These are phyloP conservation scores for Tetramorium parvispinum DNA, from an alignment of 1,140 invertebrate species.

Conservation along the genomic window DNA sequence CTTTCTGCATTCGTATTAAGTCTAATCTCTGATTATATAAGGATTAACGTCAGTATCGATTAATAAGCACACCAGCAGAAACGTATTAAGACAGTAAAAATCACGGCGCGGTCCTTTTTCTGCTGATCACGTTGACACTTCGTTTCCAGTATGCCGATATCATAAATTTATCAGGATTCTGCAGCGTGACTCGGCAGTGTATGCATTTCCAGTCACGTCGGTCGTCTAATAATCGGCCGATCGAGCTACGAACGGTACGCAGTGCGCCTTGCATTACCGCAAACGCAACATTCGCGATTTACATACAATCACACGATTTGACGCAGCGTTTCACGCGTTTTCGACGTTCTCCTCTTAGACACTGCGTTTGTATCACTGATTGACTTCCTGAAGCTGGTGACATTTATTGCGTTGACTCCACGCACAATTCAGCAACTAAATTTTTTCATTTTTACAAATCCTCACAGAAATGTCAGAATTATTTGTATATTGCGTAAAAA, in stretches of 20 bases:
- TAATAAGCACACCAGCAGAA: slow-evolving; percentile 2
- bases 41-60: slow-evolving; percentile 28
- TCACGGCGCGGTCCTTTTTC: neutral
- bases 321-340: slow-evolving; percentile 73
- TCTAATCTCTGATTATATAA: slow-evolving; percentile 13
- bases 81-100: slow-evolving; percentile 10
- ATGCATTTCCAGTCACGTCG: slow-evolving; percentile 60
- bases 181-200: neutral
- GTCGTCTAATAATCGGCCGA: slow-evolving; percentile 69
- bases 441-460: neutral
- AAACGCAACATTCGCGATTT: slow-evolving; percentile 56
- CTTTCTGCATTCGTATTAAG: slow-evolving; percentile 2
- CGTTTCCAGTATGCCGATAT: neutral
- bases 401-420: neutral
- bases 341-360: slow-evolving; percentile 47
- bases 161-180: slow-evolving; percentile 57
- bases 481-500: neutral
- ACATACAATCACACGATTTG: slow-evolving; percentile 70
- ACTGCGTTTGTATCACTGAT: neutral
- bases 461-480: neutral
- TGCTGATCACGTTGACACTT: neutral
- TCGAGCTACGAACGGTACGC: slow-evolving; percentile 35
- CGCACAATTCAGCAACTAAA: neutral
- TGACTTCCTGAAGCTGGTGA: slow-evolving; percentile 28
- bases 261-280: slow-evolving; percentile 42